These are phyloP conservation scores for Sebastes variabilis DNA, from an alignment of 2,797 vertebrate genomes.

Conservation along the genomic window DNA sequence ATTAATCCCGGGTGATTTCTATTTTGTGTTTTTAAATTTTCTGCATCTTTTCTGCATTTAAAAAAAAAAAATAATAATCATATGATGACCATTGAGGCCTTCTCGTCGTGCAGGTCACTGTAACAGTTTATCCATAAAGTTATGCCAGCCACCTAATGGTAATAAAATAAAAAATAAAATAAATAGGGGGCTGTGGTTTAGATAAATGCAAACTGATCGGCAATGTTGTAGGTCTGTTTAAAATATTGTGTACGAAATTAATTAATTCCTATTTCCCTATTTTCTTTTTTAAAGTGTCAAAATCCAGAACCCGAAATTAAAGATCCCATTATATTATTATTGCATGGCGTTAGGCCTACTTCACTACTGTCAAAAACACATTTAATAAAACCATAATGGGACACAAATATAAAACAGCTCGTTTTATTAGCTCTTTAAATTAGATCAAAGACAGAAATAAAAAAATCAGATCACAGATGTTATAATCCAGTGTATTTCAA, in stretches of 20 bases:
- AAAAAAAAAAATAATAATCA: neutral
- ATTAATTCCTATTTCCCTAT: neutral
- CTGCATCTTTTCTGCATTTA: neutral
- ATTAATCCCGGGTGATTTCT: neutral
- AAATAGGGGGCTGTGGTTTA: neutral
- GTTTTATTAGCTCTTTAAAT: conserved; percentile 99
- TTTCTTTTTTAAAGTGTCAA: neutral
- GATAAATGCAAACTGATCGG: neutral
- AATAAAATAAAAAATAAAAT: neutral
- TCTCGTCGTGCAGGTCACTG: neutral
- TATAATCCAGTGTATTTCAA: conserved; percentile 99
- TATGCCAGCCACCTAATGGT: neutral
- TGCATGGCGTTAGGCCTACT: conserved; percentile 1
- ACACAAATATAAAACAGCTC: conserved; percentile 89
- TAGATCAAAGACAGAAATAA: conserved; percentile 93
- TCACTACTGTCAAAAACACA: conserved; percentile 30
- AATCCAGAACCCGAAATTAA: neutral
- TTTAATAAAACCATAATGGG: conserved; percentile 79
- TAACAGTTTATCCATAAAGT: neutral
- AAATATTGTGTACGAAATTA: neutral
- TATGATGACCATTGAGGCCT: neutral
- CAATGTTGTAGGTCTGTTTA: neutral
- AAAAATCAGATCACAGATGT: conserved; percentile 96
- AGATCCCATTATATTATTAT: neutral
- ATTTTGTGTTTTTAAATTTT: neutral